phyloP scores from a whole-genome alignment of 1,140 invertebrate genomes.

The Eriocheir sinensis region DNA sequence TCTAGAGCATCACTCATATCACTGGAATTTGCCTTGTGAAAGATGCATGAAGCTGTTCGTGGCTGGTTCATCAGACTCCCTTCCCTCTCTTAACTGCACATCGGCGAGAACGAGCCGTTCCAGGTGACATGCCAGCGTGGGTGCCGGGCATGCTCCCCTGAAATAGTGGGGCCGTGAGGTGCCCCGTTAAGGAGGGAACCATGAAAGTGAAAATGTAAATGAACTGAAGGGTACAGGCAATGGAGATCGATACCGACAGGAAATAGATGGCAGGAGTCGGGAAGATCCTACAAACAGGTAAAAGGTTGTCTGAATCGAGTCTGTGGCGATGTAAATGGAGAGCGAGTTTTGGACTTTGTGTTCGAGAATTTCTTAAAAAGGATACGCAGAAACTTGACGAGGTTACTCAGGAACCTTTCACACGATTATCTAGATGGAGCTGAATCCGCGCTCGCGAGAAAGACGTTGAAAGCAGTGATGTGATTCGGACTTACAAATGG shows the following conservation, averaged over 20 bases:
- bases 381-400: neutral
- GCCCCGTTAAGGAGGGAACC: neutral
- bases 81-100: neutral
- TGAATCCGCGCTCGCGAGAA: neutral
- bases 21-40: neutral
- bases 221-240: neutral
- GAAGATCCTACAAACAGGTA: neutral
- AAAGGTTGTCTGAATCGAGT: neutral
- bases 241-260: neutral
- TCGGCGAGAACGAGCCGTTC: neutral
- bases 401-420: conserved; percentile 1
- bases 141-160: neutral
- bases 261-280: neutral
- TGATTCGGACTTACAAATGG: neutral
- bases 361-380: neutral
- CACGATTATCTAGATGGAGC: neutral
- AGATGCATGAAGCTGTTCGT: neutral
- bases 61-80: neutral
- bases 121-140: neutral
- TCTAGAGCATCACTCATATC: neutral
- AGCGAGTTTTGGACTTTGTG: neutral
- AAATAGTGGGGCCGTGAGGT: neutral
- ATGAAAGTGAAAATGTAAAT: neutral
- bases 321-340: neutral
- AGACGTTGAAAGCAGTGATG: neutral